phyloP scores from a whole-genome alignment of 2,113 vertebrate species.

The Ictalurus punctatus region DNA sequence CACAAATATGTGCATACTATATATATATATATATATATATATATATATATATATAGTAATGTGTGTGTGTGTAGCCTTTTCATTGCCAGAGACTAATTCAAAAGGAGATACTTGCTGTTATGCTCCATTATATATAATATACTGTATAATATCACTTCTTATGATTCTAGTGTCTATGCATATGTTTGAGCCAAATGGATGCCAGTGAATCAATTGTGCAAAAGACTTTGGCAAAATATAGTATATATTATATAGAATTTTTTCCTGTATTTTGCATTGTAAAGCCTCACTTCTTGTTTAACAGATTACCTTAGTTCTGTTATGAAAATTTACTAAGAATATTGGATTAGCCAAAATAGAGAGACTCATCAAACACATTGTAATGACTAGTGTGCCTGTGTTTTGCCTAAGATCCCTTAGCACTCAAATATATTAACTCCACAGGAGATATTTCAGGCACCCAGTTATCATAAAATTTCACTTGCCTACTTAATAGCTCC shows the following conservation, averaged over 20 bases:
- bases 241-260: not conserved
- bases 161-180: not conserved
- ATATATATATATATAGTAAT: no score
- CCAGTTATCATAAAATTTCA: slow-evolving; percentile 34
- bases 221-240: not conserved
- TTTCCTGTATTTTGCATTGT: not conserved
- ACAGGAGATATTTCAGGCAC: not conserved
- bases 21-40: no score
- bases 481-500: not conserved
- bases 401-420: not conserved
- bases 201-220: not conserved
- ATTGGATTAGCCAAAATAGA: not conserved
- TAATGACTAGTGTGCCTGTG: not conserved
- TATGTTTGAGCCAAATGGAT: not conserved
- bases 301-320: not conserved
- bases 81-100: not conserved
- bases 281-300: not conserved
- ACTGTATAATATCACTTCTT: not conserved
- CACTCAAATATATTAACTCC: not conserved
- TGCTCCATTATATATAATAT: no score
- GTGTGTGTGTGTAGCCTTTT: no score
- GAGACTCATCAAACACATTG: not conserved
- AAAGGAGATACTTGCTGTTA: not conserved
- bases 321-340: not conserved
- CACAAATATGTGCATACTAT: no score